A percentile compares a stretch with the other conserved stretches of the same genome.
Conservation (phyloP, 1,140 invertebrate genomes). For the roundworm (Caenorhabditis elegans) region DNA sequence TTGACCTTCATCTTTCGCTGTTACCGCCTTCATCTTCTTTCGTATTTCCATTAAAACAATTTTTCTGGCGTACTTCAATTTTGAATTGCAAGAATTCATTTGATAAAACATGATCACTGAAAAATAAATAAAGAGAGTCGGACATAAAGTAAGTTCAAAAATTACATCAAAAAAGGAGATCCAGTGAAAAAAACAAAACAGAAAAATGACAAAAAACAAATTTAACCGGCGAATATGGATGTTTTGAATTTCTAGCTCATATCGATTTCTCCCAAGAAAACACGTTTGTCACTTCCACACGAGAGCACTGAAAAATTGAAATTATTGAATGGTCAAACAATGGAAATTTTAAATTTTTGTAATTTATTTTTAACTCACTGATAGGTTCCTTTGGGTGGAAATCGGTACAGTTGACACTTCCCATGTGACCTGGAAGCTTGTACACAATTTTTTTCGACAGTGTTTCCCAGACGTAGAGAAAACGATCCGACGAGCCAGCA, state of each 20-base stretch:
- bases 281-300: conserved; percentile 89
- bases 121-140: not conserved
- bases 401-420: conserved; percentile 91
- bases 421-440: conserved; percentile 95
- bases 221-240: too few relatives aligned
- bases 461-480: conserved; percentile 87
- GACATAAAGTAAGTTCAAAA: not conserved
- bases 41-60: not conserved
- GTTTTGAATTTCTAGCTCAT: not conserved
- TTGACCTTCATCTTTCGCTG: not conserved
- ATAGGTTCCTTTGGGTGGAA: conserved; percentile 95
- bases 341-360: not conserved
- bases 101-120: too few relatives aligned
- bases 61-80: not conserved
- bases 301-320: conserved; percentile 77
- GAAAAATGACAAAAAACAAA: too few relatives aligned
- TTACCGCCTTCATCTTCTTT: not conserved
- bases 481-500: conserved; percentile 89
- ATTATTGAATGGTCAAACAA: not conserved
- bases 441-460: conserved; percentile 83
- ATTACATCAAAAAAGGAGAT: too few relatives aligned
- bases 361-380: conserved; percentile 69
- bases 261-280: conserved; percentile 83
- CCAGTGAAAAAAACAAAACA: too few relatives aligned
- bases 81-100: not conserved